Base-by-base conservation (phyloP, 1,140 invertebrate genomes). In the Drosophila tsacasi region DNA sequence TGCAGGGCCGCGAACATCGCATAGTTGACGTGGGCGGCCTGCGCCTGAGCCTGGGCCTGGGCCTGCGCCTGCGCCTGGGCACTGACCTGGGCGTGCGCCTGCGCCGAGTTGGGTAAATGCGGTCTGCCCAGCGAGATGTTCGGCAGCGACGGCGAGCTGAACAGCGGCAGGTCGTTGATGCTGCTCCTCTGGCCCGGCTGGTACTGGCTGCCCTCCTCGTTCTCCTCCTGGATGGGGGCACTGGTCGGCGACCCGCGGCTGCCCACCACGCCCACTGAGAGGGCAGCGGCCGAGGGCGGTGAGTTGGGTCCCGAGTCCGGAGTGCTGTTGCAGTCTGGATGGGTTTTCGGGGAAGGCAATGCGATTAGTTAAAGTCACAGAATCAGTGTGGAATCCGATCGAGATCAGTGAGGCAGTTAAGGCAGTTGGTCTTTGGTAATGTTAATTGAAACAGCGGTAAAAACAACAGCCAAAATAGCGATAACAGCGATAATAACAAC, bases 121-220 rank as follows among this genome's bases (percentile, higher is more conserved):
- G 97, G 97, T 91, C 97, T 94, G 42, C 97, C 98, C 68, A 99
- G 94, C 42, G 98, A 98, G 84, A 99, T 99, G 94, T 99, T 99
- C 69, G 98, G 98, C 96, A 99, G 96, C 80, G 98, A 99, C 40
- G 98, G 98, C 81, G 97, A 98, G 82, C 97, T 98, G 93, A 99
- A 99, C 15, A 99, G 94, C 35, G 96, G 96, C 93, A 95, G 89
- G 73, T 95, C 94, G 52, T 94, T 92, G 62, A 93, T 92, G 77
- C 85, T 93, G 73, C 91, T 92, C 8, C 93, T 65, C 61, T 93
- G 93, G 42, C 93, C 92, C 19, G 92, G 77, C 71, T 93, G 92
- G 61, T 93, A 93, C 9, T 92, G 91, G 37, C 81, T 82, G 17
- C 82, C 85, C 79, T 93, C 93, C 68, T 93, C 93, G 93, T 95